Base-by-base conservation (phyloP, 2,888 invertebrate species). In the Heteropelma amictum region DNA sequence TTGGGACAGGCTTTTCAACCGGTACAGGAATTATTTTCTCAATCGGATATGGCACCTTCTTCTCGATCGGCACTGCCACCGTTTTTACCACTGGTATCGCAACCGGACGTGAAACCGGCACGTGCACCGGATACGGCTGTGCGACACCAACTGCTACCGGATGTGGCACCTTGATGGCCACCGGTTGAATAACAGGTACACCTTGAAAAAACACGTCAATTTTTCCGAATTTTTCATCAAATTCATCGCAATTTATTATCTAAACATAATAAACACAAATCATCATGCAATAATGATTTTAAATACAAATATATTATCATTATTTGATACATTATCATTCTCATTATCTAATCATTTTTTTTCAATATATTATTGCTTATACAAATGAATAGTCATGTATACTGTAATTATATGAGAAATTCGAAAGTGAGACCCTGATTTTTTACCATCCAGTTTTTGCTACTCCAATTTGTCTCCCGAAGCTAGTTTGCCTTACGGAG, bases 31-130 rank as follows among this genome's bases (percentile, higher is more conserved):
- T 92, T 2, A 90, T 89, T 85, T 92, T 94, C 81, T 93, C 93
- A 0, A 94, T 92, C 0, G 93, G 93, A 84, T 93, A 93, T 0
- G 94, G 94, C 6, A 94, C 93, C 23, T 92, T 93, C 84, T 93
- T 94, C 82, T 93, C 94, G 1, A 94, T 91, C 0, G 94, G 93
- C 42, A 94, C 90, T 0, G 92, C 91, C 1, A 94, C 91, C 78
- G 94, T 93, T 84, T 92, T 94, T 42, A 94, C 90, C 1, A 94
- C 91, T 0, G 94, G 94, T 4, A 94, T 92, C 0, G 93, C 92
- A 0, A 94, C 90, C 0, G 93, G 93, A 79, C 93, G 93, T 0
- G 93, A 92, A 0, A 94, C 93, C 1, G 94, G 93, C 0, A 94
- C 90, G 70, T 93, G 93, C 6, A 94, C 93, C 0, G 93, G 94